A percentile compares a stretch with the other conserved stretches of the same genome.
Conservation (phyloP, 2,113 vertebrate genomes). For the Rhinolophus sinicus region DNA sequence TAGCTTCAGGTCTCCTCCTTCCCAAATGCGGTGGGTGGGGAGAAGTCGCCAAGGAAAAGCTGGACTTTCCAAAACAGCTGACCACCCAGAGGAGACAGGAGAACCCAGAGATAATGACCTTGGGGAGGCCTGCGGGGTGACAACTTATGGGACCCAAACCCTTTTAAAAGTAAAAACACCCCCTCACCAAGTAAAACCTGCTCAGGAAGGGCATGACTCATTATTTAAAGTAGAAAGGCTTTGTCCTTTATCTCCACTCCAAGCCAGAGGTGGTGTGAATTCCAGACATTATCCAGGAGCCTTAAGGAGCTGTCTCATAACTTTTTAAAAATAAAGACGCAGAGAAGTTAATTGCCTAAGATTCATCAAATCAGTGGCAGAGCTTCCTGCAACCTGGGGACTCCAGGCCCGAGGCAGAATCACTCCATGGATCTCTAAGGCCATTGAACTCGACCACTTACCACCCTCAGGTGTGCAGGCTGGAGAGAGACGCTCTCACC, state of each 20-base stretch:
- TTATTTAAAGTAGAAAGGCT: not conserved
- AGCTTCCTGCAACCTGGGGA: too few relatives aligned
- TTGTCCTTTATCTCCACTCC: not conserved
- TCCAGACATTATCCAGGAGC: not conserved
- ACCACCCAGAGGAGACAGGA: not conserved
- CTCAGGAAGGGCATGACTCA: not conserved
- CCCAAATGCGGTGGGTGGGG: not conserved
- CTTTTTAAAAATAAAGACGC: not conserved
- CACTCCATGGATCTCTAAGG: accelerated
- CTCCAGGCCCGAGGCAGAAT: not conserved
- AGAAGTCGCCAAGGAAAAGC: not conserved
- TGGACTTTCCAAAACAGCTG: not conserved
- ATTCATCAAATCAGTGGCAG: not conserved
- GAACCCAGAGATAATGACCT: not conserved
- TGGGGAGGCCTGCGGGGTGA: not conserved
- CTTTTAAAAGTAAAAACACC: not conserved
- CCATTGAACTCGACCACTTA: accelerated
- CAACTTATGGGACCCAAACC: not conserved
- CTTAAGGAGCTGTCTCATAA: not conserved
- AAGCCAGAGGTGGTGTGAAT: not conserved
- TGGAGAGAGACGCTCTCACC: not conserved
- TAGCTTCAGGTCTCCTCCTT: not conserved
- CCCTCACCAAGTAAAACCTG: not conserved
- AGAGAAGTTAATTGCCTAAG: not conserved
- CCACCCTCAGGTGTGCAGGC: accelerated